These are phyloP conservation scores for Ligdia adustata DNA, from an alignment of 2,888 invertebrate genomes.

Conservation along the genomic window DNA sequence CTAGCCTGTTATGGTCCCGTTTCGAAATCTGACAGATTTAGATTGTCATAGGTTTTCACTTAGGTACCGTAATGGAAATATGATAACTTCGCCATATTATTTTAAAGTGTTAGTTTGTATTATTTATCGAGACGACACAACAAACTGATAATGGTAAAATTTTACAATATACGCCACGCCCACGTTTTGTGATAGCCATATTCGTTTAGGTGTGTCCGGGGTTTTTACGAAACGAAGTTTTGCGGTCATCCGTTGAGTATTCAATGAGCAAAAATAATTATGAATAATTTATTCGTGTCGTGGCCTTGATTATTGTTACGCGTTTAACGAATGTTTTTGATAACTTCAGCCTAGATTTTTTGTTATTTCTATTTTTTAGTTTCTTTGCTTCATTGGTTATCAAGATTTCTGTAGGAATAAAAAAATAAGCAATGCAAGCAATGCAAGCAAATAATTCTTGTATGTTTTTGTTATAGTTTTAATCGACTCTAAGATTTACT, in stretches of 20 bases:
- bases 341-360: conserved; percentile 23
- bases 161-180: not conserved
- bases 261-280: conserved; percentile 42
- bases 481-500: too few species aligned
- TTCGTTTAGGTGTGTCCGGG: conserved; percentile 1
- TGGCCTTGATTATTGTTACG: conserved; percentile 39
- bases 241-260: conserved; percentile 45
- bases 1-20: too few species aligned
- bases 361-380: conserved; percentile 5
- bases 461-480: too few species aligned
- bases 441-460: too few species aligned
- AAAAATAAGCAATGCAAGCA: too few species aligned
- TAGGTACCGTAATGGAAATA: too few species aligned
- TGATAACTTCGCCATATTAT: too few species aligned
- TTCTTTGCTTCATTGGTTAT: conserved; percentile 11
- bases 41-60: too few species aligned
- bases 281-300: conserved; percentile 47
- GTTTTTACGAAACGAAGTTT: conserved; percentile 37
- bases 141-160: not conserved
- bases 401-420: too few species aligned
- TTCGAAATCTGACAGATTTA: too few species aligned
- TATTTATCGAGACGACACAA: too few species aligned
- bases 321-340: conserved; percentile 32
- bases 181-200: not conserved
- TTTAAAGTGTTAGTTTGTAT: too few species aligned